phyloP scores from a whole-genome alignment of 2,888 invertebrate genomes.

The Tortricodes alternella region DNA sequence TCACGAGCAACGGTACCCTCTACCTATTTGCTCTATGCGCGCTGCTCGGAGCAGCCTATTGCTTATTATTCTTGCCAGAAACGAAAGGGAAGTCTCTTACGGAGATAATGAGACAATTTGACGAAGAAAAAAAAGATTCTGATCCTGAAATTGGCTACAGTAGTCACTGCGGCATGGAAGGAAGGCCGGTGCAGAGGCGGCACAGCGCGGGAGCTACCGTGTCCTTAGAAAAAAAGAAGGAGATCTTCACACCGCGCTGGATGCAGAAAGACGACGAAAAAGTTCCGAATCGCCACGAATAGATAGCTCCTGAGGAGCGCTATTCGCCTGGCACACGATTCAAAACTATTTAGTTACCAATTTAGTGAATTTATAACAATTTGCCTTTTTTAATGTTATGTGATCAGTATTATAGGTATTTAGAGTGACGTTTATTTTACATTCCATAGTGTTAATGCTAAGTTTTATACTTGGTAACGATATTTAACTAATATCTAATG shows the following conservation, averaged over 20 bases:
- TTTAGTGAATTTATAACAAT: conserved; percentile 30
- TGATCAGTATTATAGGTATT: conserved; percentile 69
- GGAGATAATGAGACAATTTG: conserved; percentile 86
- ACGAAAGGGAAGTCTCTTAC: conserved; percentile 86
- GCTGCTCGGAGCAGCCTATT: conserved; percentile 83
- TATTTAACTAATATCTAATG: conserved; percentile 39
- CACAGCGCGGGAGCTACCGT: conserved; percentile 71
- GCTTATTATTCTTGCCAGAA: conserved; percentile 85
- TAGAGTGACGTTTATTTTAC: conserved; percentile 43
- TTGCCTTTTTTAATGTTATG: conserved; percentile 40
- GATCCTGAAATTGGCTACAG: conserved; percentile 65
- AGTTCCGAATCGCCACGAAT: conserved; percentile 40
- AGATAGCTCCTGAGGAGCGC: conserved; percentile 16
- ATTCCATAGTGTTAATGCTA: conserved; percentile 51
- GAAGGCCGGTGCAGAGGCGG: conserved; percentile 63
- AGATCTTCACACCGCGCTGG: conserved; percentile 52
- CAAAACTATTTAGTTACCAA: conserved; percentile 35
- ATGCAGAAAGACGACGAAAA: conserved; percentile 50
- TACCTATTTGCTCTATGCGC: conserved; percentile 85
- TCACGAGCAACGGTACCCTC: conserved; percentile 85
- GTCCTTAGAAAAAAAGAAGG: conserved; percentile 63
- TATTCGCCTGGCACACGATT: conserved; percentile 43
- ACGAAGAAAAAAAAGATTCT: conserved; percentile 64
- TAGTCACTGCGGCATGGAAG: conserved; percentile 49
- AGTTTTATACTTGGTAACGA: conserved; percentile 52